Conservation (phyloP, 2,113 vertebrate species). For the Choloepus hoffmanni region DNA sequence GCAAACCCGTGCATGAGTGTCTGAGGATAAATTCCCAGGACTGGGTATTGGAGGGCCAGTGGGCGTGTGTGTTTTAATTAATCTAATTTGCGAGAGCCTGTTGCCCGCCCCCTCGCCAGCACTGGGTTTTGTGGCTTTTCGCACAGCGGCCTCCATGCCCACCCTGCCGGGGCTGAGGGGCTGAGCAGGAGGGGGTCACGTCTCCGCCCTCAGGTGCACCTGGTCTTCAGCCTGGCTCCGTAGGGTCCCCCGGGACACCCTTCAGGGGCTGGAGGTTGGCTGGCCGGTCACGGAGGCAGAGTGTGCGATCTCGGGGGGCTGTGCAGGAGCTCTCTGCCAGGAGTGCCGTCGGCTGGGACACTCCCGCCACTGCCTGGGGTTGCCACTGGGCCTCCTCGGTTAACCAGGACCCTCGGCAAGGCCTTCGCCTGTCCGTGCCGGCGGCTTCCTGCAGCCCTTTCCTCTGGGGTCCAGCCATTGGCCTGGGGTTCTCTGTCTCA, state of each 20-base stretch:
- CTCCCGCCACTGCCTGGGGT: not conserved
- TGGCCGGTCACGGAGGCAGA: not conserved
- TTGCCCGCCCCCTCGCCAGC: accelerated
- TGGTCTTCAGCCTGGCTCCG: not conserved
- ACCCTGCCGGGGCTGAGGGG: accelerated
- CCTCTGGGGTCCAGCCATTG: not conserved
- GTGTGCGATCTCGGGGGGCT: not conserved
- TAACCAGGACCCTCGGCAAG: not conserved
- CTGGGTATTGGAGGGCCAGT: not conserved
- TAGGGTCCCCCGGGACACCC: accelerated
- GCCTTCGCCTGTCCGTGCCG: too few relatives aligned
- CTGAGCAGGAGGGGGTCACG: accelerated
- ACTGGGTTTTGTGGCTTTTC: not conserved
- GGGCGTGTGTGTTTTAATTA: not conserved
- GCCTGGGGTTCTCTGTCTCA: not conserved
- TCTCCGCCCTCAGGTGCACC: not conserved
- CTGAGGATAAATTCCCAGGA: not conserved
- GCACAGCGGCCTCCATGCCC: not conserved
- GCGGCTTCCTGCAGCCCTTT: too few relatives aligned
- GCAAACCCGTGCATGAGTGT: too few relatives aligned
- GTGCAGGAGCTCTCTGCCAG: not conserved
- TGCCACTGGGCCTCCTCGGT: accelerated
- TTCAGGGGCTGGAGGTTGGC: not conserved
- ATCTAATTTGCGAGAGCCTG: not conserved
- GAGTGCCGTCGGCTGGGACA: not conserved